Conservation (phyloP, 2,797 vertebrate genomes). For the Tauraco hartlaubi region DNA sequence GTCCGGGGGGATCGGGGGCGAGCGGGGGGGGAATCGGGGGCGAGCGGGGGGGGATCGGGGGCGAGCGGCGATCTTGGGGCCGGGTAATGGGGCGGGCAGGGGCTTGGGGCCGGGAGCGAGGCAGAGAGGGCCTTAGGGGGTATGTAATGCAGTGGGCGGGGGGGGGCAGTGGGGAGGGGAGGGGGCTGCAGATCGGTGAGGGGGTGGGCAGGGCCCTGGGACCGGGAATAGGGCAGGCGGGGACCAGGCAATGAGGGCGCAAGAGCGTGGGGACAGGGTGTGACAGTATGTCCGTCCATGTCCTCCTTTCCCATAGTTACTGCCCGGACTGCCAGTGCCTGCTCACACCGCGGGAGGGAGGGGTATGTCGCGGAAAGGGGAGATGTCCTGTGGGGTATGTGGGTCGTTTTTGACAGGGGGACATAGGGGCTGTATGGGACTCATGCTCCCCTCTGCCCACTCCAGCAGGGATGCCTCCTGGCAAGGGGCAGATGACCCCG, state of each 20-base stretch:
- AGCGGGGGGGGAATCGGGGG: too few relatives aligned
- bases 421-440: accelerated
- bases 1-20: not conserved
- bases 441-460: accelerated
- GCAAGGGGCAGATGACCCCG: not conserved
- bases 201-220: too few relatives aligned
- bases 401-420: accelerated
- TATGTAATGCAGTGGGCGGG: accelerated
- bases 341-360: not conserved
- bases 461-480: constrained; percentile 37
- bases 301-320: accelerated
- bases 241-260: not conserved
- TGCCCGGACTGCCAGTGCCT: not conserved
- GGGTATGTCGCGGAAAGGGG: too few relatives aligned
- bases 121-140: not conserved
- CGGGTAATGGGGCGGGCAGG: accelerated
- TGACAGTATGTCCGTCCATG: not conserved
- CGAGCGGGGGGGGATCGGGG: too few relatives aligned
- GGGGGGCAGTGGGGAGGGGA: too few relatives aligned
- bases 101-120: not conserved
- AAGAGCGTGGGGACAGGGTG: not conserved
- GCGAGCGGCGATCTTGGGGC: accelerated
- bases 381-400: accelerated
- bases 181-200: not conserved
- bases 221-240: not conserved